Base-by-base conservation (phyloP, 2,888 invertebrate genomes). In the Tricholauxania praeusta region DNA sequence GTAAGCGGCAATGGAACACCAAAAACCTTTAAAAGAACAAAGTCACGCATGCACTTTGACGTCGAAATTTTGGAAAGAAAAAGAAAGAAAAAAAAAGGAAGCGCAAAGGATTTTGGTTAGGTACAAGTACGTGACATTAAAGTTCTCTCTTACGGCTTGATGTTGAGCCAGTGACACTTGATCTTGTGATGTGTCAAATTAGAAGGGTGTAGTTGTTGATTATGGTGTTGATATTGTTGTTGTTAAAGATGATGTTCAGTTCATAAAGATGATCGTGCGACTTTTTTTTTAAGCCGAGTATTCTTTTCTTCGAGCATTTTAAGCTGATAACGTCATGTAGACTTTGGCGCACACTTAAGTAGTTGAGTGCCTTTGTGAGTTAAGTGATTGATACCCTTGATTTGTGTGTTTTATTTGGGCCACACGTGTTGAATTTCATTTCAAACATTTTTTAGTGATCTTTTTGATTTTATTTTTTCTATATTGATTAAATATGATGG, bases 181-280 rank as follows among this genome's bases (percentile, higher is more conserved):
- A 84, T 84, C 83, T 81, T 82, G 82, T 82, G 83, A 82, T 82
- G 81, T 84, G 84, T 84, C 84, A 84, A 84, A 83, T 83, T 83
- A 83, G 83, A 84, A 84, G 82, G 82, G 82, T 81, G 81, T 80
- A 82, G 82, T 75, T 83, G 82, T 74, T 79, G 72, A 73, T 72
- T 72, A 77, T 70, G 66, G 47, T 47, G 60, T 15, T 66, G 52
- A 64, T 22, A 62, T 49, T 49, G 57, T 17, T 67, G 53, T 70
- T 72, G 51, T 28, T 12, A n/a, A 53, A 60, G 52, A 28, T 39
- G 71, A 67, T 22, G 53, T 52, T 72, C 73, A 74, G 73, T 76
- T 64, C 67, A 59, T 72, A 74, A 74, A 75, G 80, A 81, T 83
- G 84, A 83, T 82, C 83, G 82, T 82, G 83, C 82, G 84, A 81